Base-by-base conservation (phyloP, 2,888 invertebrate genomes). In the Thysanoteuthis rhombus region DNA sequence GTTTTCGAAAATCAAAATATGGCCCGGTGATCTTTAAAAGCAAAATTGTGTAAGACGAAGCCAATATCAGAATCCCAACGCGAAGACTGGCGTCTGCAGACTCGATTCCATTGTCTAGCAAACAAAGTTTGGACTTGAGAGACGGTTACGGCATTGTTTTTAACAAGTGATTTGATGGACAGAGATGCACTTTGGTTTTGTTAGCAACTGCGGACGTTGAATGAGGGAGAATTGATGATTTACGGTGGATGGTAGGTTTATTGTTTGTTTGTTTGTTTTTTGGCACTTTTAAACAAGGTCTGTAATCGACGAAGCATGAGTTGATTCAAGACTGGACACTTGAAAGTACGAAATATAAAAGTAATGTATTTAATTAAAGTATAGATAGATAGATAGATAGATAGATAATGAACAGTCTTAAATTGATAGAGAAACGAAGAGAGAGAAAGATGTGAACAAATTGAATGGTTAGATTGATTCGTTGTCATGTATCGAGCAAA, bases 1-100 rank as follows among this genome's bases (percentile, higher is more conserved):
- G n/a, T 75, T 75, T 75, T 75, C 75, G n/a, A 75, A 75, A 75
- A 75, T 75, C 75, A 75, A 75, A 75, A 75, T 75, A 75, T 75
- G 36, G 75, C n/a, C 75, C n/a, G n/a, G 36, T 75, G n/a, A 75
- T 75, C 75, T 75, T 75, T 75, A 75, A 75, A 75, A 75, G 75
- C 75, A 75, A 75, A 75, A 75, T 75, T 8, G 36, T 75, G 75
- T 75, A 75, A n/a, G 16, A 36, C n/a, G 36, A 36, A n/a, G 36
- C n/a, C 16, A 75, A n/a, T n/a, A 75, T 75, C 12, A n/a, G 36
- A 16, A 75, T 75, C 5, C n/a, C 16, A 75, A 36, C 4, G 75
- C 12, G 12, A n/a, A n/a, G 10, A 16, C 10, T 75, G 75, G 75
- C 75, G 75, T 75, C 75, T 36, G 12, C 16, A 1, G 75, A 75